Percentiles rank a stretch among this genome's conserved stretches.
These are phyloP conservation scores for Panagrolaimus sp. DNA, from an alignment of 1,140 invertebrate genomes.

Conservation along the genomic window DNA sequence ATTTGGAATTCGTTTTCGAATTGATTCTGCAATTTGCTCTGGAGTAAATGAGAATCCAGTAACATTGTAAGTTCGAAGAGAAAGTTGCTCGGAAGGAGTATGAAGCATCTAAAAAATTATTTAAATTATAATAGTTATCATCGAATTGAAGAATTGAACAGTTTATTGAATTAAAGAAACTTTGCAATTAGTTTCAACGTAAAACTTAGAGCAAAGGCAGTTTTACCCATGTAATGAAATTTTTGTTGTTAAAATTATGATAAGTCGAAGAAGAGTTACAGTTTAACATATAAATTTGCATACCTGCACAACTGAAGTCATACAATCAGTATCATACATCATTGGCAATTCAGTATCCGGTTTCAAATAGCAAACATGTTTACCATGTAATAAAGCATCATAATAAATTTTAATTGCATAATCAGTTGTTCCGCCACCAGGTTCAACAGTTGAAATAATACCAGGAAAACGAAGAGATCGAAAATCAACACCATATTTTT, in stretches of 20 bases:
- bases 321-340: slow-evolving; percentile 64
- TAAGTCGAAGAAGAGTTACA: no score
- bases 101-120: slow-evolving; percentile 66
- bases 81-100: slow-evolving; percentile 69
- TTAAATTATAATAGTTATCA: no score
- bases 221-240: no score
- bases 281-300: slow-evolving; percentile 1
- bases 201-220: no score
- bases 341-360: slow-evolving; percentile 78
- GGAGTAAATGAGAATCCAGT: slow-evolving; percentile 88
- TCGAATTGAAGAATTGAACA: no score
- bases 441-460: slow-evolving; percentile 13
- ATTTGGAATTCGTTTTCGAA: slow-evolving; percentile 73
- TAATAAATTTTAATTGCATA: slow-evolving; percentile 89
- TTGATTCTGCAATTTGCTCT: slow-evolving; percentile 72
- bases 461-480: slow-evolving; percentile 67
- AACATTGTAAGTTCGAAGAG: slow-evolving; percentile 79
- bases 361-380: slow-evolving; percentile 60
- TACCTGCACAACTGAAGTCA: no score
- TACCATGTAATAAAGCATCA: slow-evolving; percentile 72
- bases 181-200: no score
- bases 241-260: no score
- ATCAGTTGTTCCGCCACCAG: slow-evolving; percentile 65
- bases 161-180: no score
- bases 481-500: slow-evolving; percentile 83